phyloP scores from a whole-genome alignment of 2,888 invertebrate genomes.

The Byasa hedistus region DNA sequence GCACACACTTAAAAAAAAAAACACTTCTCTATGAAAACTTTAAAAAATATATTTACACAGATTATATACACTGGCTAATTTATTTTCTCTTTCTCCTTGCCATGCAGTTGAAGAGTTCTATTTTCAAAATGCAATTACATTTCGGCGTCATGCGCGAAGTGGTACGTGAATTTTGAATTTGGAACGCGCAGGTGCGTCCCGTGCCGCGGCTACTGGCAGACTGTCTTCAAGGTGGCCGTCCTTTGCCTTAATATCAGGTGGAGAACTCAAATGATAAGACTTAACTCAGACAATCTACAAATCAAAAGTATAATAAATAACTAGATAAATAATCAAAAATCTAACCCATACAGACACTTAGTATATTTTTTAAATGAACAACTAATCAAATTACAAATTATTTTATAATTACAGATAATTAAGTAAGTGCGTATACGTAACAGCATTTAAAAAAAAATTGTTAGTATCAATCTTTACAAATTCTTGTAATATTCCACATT shows the following conservation, averaged over 20 bases:
- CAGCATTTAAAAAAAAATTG: too few species aligned
- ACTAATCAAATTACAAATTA: neutral
- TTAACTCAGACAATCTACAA: slow-evolving; percentile 20
- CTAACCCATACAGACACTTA: neutral
- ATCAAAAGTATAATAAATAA: slow-evolving; percentile 9
- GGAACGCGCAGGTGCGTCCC: slow-evolving; percentile 47
- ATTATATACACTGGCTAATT: slow-evolving; percentile 51
- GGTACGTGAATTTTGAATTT: slow-evolving; percentile 35
- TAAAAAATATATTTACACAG: slow-evolving; percentile 46
- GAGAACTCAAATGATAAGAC: slow-evolving; percentile 65
- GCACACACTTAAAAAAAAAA: slow-evolving; percentile 43
- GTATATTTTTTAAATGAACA: too few species aligned
- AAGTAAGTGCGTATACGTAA: too few species aligned
- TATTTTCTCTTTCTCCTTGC: slow-evolving; percentile 43
- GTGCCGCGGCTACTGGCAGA: slow-evolving; percentile 46
- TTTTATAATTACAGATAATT: too few species aligned
- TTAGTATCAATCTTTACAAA: too few species aligned
- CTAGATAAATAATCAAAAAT: neutral
- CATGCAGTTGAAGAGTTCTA: slow-evolving; percentile 44
- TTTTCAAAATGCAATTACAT: slow-evolving; percentile 40
- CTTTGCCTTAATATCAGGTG: slow-evolving; percentile 63
- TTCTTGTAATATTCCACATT: too few species aligned
- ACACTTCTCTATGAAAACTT: slow-evolving; percentile 42
- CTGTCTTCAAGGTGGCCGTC: slow-evolving; percentile 52
- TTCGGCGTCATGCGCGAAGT: slow-evolving; percentile 34